Conservation (phyloP, 2,113 vertebrate genomes). For the Pluvianellus socialis region DNA sequence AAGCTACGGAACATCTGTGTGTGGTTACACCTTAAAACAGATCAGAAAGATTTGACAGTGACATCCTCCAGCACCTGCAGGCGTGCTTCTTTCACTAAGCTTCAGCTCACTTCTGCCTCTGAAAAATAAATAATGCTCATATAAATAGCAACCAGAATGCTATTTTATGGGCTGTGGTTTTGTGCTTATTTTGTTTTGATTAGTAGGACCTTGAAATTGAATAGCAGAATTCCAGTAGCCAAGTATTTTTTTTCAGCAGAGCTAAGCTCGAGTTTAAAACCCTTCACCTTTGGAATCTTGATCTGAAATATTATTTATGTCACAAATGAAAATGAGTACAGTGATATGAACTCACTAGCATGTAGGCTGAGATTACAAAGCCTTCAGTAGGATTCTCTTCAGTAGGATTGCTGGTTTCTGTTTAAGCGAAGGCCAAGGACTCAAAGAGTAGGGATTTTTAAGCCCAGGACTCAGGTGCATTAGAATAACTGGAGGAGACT, state of each 20-base stretch:
- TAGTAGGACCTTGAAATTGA: neutral
- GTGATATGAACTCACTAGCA: neutral
- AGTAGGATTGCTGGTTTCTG: neutral
- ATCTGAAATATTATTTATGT: slow-evolving; percentile 13
- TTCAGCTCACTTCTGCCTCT: neutral
- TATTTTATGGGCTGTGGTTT: neutral
- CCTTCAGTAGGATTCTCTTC: neutral
- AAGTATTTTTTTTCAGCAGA: neutral
- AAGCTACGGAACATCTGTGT: neutral
- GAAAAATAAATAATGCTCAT: neutral
- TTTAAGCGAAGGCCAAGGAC: neutral
- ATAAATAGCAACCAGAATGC: neutral
- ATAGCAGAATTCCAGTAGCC: neutral
- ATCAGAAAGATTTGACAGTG: neutral
- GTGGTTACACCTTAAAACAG: neutral
- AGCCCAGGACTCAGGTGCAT: slow-evolving; percentile 37
- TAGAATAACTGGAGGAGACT: slow-evolving; percentile 17
- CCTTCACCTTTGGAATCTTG: neutral
- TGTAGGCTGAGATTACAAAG: neutral
- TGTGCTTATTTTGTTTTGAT: neutral
- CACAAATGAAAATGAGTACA: neutral
- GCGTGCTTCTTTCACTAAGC: neutral
- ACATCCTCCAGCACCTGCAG: neutral
- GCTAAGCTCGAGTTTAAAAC: neutral
- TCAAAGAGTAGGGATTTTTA: neutral